Conservation (phyloP, 2,113 vertebrate species). For the Tachuris rubrigastra region DNA sequence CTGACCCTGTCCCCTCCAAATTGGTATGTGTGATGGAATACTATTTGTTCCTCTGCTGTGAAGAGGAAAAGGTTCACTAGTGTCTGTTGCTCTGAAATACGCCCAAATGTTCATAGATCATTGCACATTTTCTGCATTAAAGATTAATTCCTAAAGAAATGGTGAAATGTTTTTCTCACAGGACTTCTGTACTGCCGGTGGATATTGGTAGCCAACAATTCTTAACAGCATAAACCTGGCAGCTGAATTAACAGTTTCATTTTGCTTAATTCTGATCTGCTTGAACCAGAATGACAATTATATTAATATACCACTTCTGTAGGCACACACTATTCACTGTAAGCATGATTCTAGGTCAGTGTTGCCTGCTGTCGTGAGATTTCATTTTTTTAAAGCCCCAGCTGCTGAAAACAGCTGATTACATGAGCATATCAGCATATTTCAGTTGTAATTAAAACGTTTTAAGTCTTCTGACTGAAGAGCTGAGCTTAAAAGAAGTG, state of each 20-base stretch:
- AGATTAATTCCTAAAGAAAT: neutral
- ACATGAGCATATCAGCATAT: neutral
- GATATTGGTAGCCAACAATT: neutral
- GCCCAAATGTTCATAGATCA: neutral
- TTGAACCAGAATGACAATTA: neutral
- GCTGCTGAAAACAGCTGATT: neutral
- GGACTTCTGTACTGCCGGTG: neutral
- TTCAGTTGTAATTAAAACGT: neutral
- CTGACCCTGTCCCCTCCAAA: neutral
- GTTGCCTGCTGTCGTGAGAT: neutral
- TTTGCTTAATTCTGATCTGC: constrained; percentile 5
- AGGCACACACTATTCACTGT: neutral
- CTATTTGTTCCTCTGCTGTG: neutral
- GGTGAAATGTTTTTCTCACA: neutral
- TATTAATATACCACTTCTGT: neutral
- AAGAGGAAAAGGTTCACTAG: neutral
- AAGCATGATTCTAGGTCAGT: neutral
- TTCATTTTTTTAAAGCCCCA: neutral
- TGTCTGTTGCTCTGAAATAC: neutral
- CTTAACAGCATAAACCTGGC: neutral
- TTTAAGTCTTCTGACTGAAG: neutral
- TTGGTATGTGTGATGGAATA: neutral
- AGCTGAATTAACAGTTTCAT: constrained; percentile 7
- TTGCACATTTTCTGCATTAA: neutral
- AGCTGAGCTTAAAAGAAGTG: neutral